Base-by-base conservation (phyloP, 2,113 vertebrate genomes). In the Seriola rivoliana region DNA sequence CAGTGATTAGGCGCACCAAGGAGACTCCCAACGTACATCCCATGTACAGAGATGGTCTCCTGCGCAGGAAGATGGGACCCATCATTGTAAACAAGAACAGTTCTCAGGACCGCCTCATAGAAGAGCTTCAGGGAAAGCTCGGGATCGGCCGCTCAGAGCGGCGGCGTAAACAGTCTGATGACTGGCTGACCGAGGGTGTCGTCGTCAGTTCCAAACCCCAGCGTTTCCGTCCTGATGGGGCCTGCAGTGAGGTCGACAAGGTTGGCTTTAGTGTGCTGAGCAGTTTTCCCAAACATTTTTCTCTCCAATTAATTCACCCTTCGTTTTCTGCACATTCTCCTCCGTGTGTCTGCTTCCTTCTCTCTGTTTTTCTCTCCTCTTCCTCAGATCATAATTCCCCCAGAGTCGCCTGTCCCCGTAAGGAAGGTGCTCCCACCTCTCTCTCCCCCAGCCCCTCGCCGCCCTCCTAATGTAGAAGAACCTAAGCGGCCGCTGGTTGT, bases 1-100 rank as follows among this genome's bases (percentile, higher is more conserved):
- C 97, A 38, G 96, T 99, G 91, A 99, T 99, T 87, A 97, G 96
- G 91, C 97, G 98, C 93, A 99, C 98, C 40, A 98, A 97, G 94
- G 97, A 99, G 94, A 96, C 95, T 0, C 78, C 95, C 16, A 97
- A 99, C 4, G 96, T 97, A 21, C 98, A 99, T 80, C 98, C 98
- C 63, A 98, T 99, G 98, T 97, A 93, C 89, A 96, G 97, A 16
- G 97, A 99, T 4, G 95, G 95, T 68, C 96, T 95, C 65, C 96
- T 96, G 52, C 97, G 98, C 73, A 96, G 95, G 89, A 97, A 97
- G 92, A 92, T 97, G 96, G 97, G 96, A 2, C 97, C 98, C 2
- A 79, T 97, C 82, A 93, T 97, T 77, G 95, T 97, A 74, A 96
- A 98, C 94, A 97, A 99, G 94, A 97, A 93, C 84, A 93, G 91